A percentile compares a stretch with the other conserved stretches of the same genome.
Evolutionary conservation across 2,797 vertebrate species (phyloP).

Genomic region (Bovichtus diacanthus): DNA sequence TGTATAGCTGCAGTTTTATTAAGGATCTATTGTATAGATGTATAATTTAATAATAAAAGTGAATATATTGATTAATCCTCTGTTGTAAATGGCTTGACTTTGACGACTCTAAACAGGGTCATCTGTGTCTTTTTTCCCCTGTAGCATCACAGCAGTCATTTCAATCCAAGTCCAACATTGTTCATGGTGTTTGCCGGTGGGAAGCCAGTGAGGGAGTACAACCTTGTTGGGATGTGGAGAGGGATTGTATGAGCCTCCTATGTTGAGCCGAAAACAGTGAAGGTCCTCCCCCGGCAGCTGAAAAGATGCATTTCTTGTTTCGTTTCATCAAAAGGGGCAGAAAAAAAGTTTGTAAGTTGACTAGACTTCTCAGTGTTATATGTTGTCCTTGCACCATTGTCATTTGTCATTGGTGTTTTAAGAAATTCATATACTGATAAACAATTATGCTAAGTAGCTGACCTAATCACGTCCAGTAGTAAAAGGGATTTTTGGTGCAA

Average conservation of each 20-base stretch:
- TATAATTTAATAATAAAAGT: constrained; percentile 85
- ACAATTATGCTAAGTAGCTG: background rate
- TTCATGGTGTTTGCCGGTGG: background rate
- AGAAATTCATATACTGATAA: background rate
- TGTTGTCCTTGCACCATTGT: background rate
- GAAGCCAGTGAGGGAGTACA: constrained; percentile 2
- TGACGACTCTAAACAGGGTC: background rate
- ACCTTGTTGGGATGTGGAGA: background rate
- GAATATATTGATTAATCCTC: constrained; percentile 70
- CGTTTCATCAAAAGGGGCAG: background rate
- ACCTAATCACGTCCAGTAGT: background rate
- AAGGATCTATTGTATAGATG: constrained; percentile 84
- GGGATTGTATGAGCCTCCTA: background rate
- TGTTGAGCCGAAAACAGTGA: no score
- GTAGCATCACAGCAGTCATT: background rate
- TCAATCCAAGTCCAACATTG: background rate
- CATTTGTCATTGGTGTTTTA: no score
- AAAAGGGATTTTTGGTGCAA: background rate
- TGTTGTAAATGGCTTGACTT: constrained; percentile 32
- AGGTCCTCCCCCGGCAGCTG: background rate
- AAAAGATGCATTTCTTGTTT: background rate
- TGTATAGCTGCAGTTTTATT: constrained; percentile 83
- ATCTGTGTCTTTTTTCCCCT: background rate
- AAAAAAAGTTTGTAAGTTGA: background rate
- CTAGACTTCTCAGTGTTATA: background rate